phyloP scores from a whole-genome alignment of 2,888 invertebrate genomes.

The Caenorhabditis sp. region DNA sequence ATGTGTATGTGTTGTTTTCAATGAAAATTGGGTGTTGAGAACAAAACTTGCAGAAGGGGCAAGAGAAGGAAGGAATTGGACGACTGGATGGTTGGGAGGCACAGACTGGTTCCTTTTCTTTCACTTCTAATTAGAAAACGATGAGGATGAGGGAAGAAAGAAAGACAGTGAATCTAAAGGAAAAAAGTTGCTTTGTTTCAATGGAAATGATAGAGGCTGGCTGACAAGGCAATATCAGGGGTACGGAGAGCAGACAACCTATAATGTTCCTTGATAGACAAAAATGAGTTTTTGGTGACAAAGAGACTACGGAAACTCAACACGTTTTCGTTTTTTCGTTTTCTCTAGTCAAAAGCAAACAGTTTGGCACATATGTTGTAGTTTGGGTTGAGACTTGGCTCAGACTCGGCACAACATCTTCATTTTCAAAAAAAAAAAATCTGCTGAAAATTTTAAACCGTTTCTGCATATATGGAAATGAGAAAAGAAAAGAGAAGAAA shows the following conservation, averaged over 20 bases:
- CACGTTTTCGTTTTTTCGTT: slow-evolving; percentile 14
- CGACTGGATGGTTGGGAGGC: slow-evolving; percentile 7
- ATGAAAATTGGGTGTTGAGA: not conserved
- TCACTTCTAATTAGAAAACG: slow-evolving; percentile 39
- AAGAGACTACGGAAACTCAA: not conserved
- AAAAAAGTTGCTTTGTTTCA: slow-evolving; percentile 7
- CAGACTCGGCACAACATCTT: too few relatives aligned
- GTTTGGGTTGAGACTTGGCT: not conserved
- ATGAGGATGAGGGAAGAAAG: not conserved
- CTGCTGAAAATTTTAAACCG: not conserved
- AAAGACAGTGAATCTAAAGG: too few relatives aligned
- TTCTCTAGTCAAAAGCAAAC: slow-evolving; percentile 27
- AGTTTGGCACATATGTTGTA: slow-evolving; percentile 33
- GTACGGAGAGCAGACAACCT: slow-evolving; percentile 12
- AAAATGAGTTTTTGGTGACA: slow-evolving; percentile 12
- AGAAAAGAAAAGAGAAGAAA: slow-evolving; percentile 26
- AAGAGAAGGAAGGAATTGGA: too few relatives aligned
- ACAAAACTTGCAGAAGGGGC: not conserved
- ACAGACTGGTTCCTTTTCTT: slow-evolving; percentile 33
- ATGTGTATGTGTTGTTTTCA: too few relatives aligned
- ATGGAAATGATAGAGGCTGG: not conserved
- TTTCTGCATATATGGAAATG: slow-evolving; percentile 7
- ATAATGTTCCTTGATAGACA: slow-evolving; percentile 30
- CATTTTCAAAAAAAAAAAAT: not conserved
- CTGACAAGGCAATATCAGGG: not conserved